A percentile compares a stretch with the other conserved stretches of the same genome.
Conservation (phyloP, 2,888 invertebrate species). For the Pollenia amentaria region DNA sequence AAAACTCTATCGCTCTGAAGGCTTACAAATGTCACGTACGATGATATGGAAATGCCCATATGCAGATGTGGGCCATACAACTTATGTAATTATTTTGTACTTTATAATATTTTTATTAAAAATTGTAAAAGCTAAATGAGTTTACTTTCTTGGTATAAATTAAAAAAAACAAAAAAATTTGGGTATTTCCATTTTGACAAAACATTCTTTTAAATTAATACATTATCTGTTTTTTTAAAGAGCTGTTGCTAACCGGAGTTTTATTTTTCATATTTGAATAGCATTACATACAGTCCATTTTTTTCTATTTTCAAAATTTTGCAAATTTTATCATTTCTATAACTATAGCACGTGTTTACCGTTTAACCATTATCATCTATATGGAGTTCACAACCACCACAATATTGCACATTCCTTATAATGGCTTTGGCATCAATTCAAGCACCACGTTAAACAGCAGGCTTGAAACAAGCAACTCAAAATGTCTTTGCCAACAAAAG, state of each 20-base stretch:
- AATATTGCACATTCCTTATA: constrained; percentile 33
- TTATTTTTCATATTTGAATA: not conserved
- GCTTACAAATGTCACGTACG: no score
- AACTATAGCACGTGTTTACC: constrained; percentile 66
- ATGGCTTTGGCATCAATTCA: constrained; percentile 67
- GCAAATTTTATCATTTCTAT: constrained; percentile 41
- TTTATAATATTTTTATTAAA: not conserved
- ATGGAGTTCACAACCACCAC: constrained; percentile 51
- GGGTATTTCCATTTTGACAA: no score
- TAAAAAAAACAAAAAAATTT: no score
- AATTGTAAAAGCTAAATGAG: not conserved
- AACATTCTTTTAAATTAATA: not conserved
- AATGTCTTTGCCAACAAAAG: constrained; percentile 47
- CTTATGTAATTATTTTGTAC: not conserved
- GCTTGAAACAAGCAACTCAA: constrained; percentile 49
- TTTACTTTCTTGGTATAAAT: no score
- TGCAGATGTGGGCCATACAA: constrained; percentile 16
- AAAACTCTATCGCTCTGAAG: no score
- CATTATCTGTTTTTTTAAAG: not conserved
- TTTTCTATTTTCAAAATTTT: constrained; percentile 15
- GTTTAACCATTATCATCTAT: constrained; percentile 34
- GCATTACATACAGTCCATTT: constrained; percentile 7
- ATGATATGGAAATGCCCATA: no score
- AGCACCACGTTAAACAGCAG: constrained; percentile 70
- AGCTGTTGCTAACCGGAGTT: constrained; percentile 59